Percentiles rank a stretch among this genome's conserved stretches.
phyloP scores from a whole-genome alignment of 2,888 invertebrate species.

The Callimorpha dominula region DNA sequence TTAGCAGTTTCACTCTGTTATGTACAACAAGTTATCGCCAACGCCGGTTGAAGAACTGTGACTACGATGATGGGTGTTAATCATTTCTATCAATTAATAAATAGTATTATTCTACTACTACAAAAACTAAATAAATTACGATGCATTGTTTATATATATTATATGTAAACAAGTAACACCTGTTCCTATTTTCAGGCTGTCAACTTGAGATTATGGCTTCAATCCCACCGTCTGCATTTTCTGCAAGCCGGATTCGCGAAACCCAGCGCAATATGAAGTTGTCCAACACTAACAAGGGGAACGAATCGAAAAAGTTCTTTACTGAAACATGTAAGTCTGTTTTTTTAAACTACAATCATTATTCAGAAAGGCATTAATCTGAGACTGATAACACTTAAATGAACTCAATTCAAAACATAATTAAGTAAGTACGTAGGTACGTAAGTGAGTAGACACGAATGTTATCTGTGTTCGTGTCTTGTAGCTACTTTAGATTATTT shows the following conservation, averaged over 20 bases:
- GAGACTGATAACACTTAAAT: constrained; percentile 6
- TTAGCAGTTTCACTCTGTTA: too few species aligned
- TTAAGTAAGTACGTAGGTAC: neutral
- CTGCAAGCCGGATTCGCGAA: constrained; percentile 89
- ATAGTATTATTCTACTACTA: neutral
- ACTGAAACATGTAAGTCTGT: constrained; percentile 71
- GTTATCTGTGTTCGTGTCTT: neutral
- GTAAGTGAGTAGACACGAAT: neutral
- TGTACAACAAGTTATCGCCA: too few species aligned
- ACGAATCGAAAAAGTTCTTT: constrained; percentile 73
- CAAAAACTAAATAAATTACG: neutral
- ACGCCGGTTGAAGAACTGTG: too few species aligned
- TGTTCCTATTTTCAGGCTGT: constrained; percentile 69
- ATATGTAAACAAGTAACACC: neutral
- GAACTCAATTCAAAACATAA: neutral
- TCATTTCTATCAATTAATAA: neutral
- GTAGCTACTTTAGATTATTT: too few species aligned
- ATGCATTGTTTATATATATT: neutral
- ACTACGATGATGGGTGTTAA: too few species aligned
- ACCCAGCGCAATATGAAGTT: constrained; percentile 86
- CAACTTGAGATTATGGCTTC: constrained; percentile 88
- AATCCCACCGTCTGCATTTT: constrained; percentile 92
- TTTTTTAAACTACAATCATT: neutral
- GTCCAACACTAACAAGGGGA: constrained; percentile 79
- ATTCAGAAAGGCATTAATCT: neutral